A percentile compares a stretch with the other conserved stretches of the same genome.
phyloP scores from a whole-genome alignment of 2,888 invertebrate genomes.

The Globia sparganii region DNA sequence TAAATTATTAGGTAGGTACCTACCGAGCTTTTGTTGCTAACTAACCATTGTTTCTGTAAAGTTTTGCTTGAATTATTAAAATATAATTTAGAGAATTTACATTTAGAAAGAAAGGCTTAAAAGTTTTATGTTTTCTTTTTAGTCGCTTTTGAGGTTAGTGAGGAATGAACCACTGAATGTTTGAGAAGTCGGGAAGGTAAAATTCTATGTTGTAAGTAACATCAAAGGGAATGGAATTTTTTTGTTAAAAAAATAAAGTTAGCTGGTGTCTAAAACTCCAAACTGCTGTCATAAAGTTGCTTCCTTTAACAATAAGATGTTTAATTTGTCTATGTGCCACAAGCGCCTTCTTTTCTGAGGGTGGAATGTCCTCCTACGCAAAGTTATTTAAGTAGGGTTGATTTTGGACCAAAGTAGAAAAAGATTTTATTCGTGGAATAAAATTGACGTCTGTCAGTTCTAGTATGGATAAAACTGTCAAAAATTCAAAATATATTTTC shows the following conservation, averaged over 20 bases:
- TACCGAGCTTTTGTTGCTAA: slow-evolving; percentile 28
- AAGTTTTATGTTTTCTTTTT: slow-evolving; percentile 36
- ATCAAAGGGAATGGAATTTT: neutral
- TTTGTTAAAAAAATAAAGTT: neutral
- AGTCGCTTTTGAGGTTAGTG: slow-evolving; percentile 30
- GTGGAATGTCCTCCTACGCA: neutral
- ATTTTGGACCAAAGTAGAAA: neutral
- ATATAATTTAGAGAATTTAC: slow-evolving; percentile 43
- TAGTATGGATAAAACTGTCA: no score
- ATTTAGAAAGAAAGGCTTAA: slow-evolving; percentile 38
- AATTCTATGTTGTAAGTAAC: slow-evolving; percentile 27
- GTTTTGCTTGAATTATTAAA: slow-evolving; percentile 24
- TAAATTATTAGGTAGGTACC: slow-evolving; percentile 26
- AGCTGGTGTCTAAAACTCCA: neutral
- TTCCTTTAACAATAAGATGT: neutral
- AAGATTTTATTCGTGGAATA: neutral
- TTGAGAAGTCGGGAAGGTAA: slow-evolving; percentile 27
- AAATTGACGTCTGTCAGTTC: neutral
- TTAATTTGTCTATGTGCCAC: neutral
- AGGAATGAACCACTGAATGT: slow-evolving; percentile 40
- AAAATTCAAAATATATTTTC: no score
- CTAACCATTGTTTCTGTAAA: slow-evolving; percentile 38
- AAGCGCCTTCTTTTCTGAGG: neutral
- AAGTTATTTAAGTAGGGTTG: neutral
- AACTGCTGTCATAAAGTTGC: neutral